phyloP scores from a whole-genome alignment of 35 echinoderm and acorn worm genomes.

The Strongylocentrotus purpuratus region DNA sequence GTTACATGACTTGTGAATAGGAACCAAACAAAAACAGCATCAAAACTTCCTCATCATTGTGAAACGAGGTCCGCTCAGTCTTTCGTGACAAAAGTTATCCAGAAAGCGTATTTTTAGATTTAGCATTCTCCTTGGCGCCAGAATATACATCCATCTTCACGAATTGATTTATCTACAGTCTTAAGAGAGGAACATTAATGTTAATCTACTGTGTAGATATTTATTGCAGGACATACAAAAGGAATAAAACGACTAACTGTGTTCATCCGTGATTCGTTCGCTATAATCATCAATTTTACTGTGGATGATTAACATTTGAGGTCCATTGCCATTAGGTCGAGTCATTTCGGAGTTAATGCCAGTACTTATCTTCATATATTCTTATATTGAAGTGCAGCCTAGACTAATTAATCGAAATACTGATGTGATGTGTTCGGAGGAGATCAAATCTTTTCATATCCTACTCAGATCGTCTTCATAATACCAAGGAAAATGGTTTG shows the following conservation, averaged over 20 bases:
- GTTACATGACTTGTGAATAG: neutral
- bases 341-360: neutral
- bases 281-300: neutral
- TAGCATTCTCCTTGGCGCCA: neutral
- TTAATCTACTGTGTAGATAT: neutral
- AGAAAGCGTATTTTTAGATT: neutral
- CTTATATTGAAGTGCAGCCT: neutral
- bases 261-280: too few species aligned
- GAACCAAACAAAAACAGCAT: neutral
- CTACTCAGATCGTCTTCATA: neutral
- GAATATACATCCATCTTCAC: neutral
- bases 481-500: too few species aligned
- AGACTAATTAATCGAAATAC: neutral
- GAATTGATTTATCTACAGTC: neutral
- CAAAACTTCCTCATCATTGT: neutral
- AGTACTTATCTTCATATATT: neutral
- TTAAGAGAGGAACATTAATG: neutral
- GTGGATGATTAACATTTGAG: neutral
- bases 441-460: neutral
- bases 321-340: too few species aligned
- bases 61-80: neutral
- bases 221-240: neutral
- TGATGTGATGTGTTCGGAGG: neutral
- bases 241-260: neutral
- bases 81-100: neutral